phyloP scores from a whole-genome alignment of 1,140 invertebrate genomes.

The Helicoverpa zea region DNA sequence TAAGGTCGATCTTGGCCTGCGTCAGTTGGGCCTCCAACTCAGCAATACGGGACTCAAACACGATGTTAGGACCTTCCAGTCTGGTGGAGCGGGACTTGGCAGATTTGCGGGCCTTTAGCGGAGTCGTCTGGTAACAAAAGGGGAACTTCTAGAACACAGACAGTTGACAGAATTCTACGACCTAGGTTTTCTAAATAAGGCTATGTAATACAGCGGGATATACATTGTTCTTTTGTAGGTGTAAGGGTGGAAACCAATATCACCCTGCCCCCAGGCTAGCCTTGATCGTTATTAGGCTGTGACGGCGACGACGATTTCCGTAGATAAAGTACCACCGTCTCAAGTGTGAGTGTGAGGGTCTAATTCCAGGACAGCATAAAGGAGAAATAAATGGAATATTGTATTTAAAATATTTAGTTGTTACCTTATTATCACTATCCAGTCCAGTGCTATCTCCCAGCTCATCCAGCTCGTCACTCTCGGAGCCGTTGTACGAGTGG shows the following conservation, averaged over 20 bases:
- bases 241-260: too few species aligned
- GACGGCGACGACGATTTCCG: too few species aligned
- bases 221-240: too few species aligned
- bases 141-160: not conserved
- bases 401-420: not conserved
- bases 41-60: conserved; percentile 94
- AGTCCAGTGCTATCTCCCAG: conserved; percentile 78
- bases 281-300: too few species aligned
- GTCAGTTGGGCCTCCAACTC: conserved; percentile 93
- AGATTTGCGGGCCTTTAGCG: conserved; percentile 68
- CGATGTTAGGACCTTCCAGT: conserved; percentile 89
- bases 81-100: conserved; percentile 71
- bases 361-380: too few species aligned
- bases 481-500: conserved; percentile 57
- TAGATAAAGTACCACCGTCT: too few species aligned
- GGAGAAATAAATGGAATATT: too few species aligned
- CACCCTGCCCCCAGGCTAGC: too few species aligned
- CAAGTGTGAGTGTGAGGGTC: too few species aligned
- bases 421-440: conserved; percentile 82
- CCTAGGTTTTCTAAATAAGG: too few species aligned
- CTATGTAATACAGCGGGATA: too few species aligned
- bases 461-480: conserved; percentile 83
- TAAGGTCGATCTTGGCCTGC: conserved; percentile 91
- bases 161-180: too few species aligned
- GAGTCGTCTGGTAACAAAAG: conserved; percentile 61